Percentiles rank a stretch among this genome's conserved stretches.
Evolutionary conservation across 2,113 vertebrate genomes (phyloP).

Genomic region (Aegithalos caudatus): DNA sequence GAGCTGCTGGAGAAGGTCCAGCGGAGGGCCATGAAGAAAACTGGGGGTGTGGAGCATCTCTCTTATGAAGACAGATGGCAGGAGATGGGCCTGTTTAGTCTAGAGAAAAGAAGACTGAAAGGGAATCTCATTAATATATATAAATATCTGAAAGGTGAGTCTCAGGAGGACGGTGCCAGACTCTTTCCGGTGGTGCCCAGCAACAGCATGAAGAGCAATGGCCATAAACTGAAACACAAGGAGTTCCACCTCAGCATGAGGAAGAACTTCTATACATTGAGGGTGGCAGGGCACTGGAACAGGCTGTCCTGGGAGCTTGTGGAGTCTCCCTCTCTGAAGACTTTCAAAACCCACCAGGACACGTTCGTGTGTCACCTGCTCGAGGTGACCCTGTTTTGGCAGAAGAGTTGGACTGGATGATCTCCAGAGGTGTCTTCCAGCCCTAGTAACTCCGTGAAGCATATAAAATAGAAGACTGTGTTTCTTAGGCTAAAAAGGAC

Average conservation of each 20-base stretch:
- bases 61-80: background rate
- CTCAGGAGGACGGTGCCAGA: background rate
- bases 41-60: background rate
- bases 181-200: rapidly evolving
- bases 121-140: background rate
- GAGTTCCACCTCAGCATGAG: background rate
- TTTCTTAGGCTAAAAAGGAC: background rate
- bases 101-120: background rate
- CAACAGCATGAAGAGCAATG: background rate
- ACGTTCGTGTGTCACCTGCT: rapidly evolving
- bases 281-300: background rate
- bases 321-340: background rate
- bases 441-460: background rate
- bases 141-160: background rate
- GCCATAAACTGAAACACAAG: background rate
- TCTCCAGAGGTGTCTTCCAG: background rate
- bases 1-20: background rate
- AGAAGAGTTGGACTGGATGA: background rate
- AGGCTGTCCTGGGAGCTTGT: rapidly evolving
- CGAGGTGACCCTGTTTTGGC: background rate
- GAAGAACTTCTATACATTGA: too few species aligned
- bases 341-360: background rate
- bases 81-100: background rate
- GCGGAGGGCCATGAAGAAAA: background rate
- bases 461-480: rapidly evolving